Evolutionary conservation across 2,888 invertebrate genomes (phyloP).

Genomic region (Tortrix viridana): DNA sequence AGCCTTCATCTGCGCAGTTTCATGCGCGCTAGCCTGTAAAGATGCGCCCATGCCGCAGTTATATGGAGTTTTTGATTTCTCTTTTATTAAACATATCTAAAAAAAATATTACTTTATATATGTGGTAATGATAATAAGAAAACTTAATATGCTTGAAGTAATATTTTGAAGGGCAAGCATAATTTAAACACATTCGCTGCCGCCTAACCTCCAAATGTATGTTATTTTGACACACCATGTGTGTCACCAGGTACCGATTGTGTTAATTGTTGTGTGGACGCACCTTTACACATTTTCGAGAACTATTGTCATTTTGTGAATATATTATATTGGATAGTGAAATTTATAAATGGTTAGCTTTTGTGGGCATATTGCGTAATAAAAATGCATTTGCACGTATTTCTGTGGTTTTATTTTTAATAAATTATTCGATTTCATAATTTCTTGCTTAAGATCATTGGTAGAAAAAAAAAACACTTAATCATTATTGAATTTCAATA

Average conservation of each 20-base stretch:
- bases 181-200: too few species aligned
- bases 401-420: slow-evolving; percentile 59
- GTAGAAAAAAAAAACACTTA: neutral
- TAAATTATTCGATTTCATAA: slow-evolving; percentile 16
- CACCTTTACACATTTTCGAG: slow-evolving; percentile 46
- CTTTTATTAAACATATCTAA: neutral
- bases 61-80: neutral
- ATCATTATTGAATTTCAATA: too few species aligned
- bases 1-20: slow-evolving; percentile 52
- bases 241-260: too few species aligned
- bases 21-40: slow-evolving; percentile 7
- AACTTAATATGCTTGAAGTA: neutral
- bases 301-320: slow-evolving; percentile 61
- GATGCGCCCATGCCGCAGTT: neutral
- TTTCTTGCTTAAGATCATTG: slow-evolving; percentile 21
- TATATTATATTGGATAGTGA: slow-evolving; percentile 71
- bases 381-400: slow-evolving; percentile 76
- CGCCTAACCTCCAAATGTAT: too few species aligned
- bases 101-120: neutral
- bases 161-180: too few species aligned
- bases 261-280: neutral
- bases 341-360: slow-evolving; percentile 79
- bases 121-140: neutral
- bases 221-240: too few species aligned
- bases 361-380: slow-evolving; percentile 81